A percentile compares a stretch with the other conserved stretches of the same genome.
Evolutionary conservation across 2,888 invertebrate species (phyloP).

Genomic region (Drosophila kokeensis): DNA sequence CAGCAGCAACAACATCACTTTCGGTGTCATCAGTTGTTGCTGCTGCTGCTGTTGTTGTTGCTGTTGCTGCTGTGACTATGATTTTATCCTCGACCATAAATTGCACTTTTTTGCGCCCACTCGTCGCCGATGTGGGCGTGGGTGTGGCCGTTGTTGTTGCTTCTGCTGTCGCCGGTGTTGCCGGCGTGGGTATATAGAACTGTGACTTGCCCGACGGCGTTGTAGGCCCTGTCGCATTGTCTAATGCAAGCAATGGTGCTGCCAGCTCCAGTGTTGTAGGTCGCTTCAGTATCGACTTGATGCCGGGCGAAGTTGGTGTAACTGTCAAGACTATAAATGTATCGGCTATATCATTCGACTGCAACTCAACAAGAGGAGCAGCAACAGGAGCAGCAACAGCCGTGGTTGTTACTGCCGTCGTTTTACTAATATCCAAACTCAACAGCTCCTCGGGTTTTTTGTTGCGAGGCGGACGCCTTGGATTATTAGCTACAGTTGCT

Average conservation of each 20-base stretch:
- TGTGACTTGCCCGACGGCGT: slow-evolving; percentile 77
- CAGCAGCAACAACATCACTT: slow-evolving; percentile 33
- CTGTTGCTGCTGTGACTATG: slow-evolving; percentile 61
- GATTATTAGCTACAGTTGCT: slow-evolving; percentile 60
- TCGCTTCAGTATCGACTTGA: slow-evolving; percentile 88
- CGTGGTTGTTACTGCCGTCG: background rate
- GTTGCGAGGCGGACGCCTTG: slow-evolving; percentile 81
- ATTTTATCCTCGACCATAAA: slow-evolving; percentile 89
- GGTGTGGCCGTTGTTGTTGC: slow-evolving; percentile 68
- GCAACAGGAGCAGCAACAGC: background rate
- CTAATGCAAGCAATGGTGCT: slow-evolving; percentile 32
- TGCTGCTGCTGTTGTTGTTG: slow-evolving; percentile 47
- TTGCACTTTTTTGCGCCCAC: slow-evolving; percentile 89
- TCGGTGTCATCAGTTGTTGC: slow-evolving; percentile 70
- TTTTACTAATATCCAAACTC: slow-evolving; percentile 15
- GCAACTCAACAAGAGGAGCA: slow-evolving; percentile 21
- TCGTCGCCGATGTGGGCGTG: slow-evolving; percentile 84
- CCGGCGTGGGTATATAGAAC: slow-evolving; percentile 81
- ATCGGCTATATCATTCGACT: slow-evolving; percentile 19
- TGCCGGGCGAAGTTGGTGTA: slow-evolving; percentile 81
- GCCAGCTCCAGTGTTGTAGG: slow-evolving; percentile 84
- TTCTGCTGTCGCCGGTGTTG: slow-evolving; percentile 82
- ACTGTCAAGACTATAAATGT: slow-evolving; percentile 72
- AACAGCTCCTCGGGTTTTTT: slow-evolving; percentile 66
- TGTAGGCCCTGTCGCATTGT: slow-evolving; percentile 44